A percentile compares a stretch with the other conserved stretches of the same genome.
These are phyloP conservation scores for Phoenicopterus ruber DNA, from an alignment of 2,113 vertebrate species.

Conservation along the genomic window DNA sequence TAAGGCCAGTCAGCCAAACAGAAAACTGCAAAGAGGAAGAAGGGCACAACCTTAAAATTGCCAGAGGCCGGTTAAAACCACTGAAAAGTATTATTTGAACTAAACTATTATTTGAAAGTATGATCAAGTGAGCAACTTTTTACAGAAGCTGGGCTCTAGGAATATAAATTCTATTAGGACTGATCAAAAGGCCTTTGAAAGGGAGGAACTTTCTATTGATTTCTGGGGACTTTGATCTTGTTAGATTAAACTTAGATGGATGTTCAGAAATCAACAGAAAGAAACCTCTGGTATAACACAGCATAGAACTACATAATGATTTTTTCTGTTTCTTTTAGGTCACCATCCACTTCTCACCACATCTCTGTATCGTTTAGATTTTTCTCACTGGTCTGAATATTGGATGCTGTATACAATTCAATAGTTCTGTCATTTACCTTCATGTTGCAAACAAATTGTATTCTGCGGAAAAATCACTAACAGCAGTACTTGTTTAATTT, in stretches of 20 bases:
- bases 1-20: background rate
- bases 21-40: background rate
- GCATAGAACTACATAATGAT: background rate
- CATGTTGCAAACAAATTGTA: background rate
- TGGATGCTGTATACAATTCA: background rate
- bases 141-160: background rate
- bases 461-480: background rate
- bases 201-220: background rate
- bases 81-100: background rate
- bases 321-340: background rate
- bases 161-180: background rate
- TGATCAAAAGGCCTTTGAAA: conserved; percentile 16
- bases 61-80: background rate
- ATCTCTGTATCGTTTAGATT: background rate
- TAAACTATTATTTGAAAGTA: background rate
- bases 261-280: background rate
- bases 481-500: background rate
- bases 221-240: background rate
- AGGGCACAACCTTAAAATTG: background rate
- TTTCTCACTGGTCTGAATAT: background rate
- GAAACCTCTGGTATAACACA: background rate
- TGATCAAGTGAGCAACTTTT: background rate
- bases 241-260: background rate
- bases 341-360: background rate
- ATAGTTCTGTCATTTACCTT: background rate